phyloP scores from a whole-genome alignment of 2,888 invertebrate species.

The Candidula unifasciata region DNA sequence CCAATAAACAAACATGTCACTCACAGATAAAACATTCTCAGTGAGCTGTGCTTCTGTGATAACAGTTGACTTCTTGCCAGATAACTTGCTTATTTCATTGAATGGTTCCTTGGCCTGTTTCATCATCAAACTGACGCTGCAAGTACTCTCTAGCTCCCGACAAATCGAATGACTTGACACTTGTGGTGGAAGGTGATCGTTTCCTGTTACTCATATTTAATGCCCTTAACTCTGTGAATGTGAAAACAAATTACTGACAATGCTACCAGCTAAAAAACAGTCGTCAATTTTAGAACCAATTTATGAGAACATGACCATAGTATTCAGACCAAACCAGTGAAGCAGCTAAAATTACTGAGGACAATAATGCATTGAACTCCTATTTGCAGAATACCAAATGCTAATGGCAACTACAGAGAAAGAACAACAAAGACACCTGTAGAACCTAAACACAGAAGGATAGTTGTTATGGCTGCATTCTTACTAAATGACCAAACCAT shows the following conservation, averaged over 20 bases:
- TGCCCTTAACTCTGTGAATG: not conserved
- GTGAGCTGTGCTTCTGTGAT: not conserved
- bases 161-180: conserved; percentile 40
- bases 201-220: not conserved
- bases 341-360: too few species aligned
- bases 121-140: conserved; percentile 81
- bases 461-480: too few species aligned
- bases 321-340: too few species aligned
- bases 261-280: too few species aligned
- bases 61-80: not conserved
- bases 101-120: conserved; percentile 38
- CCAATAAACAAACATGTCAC: conserved; percentile 11
- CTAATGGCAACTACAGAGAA: too few species aligned
- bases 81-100: not conserved
- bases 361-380: too few species aligned
- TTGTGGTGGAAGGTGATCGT: conserved; percentile 42
- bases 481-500: too few species aligned
- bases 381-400: too few species aligned
- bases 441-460: too few species aligned
- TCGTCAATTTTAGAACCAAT: too few species aligned
- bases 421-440: too few species aligned
- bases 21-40: conserved; percentile 10
- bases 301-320: too few species aligned
- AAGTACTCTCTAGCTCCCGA: conserved; percentile 86
- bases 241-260: not conserved